These are phyloP conservation scores for Psittacula derbiana DNA, from an alignment of 2,797 vertebrate species.

Conservation along the genomic window DNA sequence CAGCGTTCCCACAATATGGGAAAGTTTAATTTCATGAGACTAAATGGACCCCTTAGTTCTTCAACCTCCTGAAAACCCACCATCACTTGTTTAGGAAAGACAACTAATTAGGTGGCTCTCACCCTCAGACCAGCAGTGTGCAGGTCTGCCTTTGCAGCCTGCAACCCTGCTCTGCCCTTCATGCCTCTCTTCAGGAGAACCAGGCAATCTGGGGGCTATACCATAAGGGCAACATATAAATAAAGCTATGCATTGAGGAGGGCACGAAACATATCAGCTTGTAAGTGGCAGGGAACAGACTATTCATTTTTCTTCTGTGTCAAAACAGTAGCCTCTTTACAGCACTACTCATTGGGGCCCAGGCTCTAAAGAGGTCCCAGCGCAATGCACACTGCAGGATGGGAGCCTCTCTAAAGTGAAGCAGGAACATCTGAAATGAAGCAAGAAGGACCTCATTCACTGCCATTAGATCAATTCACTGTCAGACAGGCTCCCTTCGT, in stretches of 20 bases:
- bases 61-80: neutral
- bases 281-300: neutral
- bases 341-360: neutral
- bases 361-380: neutral
- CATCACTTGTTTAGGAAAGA: neutral
- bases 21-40: neutral
- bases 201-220: neutral
- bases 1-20: neutral
- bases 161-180: rapidly evolving
- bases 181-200: neutral
- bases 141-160: neutral
- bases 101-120: neutral
- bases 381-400: rapidly evolving
- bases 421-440: neutral
- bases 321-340: neutral
- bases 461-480: neutral
- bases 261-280: neutral
- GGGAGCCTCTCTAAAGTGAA: neutral
- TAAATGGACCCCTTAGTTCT: neutral
- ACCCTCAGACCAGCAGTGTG: neutral
- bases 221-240: neutral
- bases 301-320: neutral
- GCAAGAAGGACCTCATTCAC: neutral
- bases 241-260: neutral
- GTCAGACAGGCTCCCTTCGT: neutral